These are phyloP conservation scores for Ceratotherium simum DNA, from an alignment of 2,113 vertebrate genomes.

Conservation along the genomic window DNA sequence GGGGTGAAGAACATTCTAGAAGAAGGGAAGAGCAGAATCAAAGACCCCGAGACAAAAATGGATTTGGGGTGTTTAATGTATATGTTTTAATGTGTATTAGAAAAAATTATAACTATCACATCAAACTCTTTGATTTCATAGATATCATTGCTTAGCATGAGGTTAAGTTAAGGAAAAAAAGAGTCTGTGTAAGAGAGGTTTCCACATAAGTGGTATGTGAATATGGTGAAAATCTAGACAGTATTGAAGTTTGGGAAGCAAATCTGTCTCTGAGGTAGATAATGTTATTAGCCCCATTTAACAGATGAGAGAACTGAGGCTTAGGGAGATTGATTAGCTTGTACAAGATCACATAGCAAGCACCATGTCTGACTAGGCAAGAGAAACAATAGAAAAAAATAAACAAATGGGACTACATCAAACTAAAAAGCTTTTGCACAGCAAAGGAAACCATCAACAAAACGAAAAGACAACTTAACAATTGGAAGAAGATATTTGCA, in stretches of 20 bases:
- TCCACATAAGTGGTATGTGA: constrained; percentile 36
- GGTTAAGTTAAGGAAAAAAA: background rate
- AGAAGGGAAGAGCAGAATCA: constrained; percentile 7
- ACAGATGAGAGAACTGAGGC: constrained; percentile 13
- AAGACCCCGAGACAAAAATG: background rate
- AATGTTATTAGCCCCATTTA: constrained; percentile 22
- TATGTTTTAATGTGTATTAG: constrained; percentile 37
- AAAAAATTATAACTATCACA: constrained; percentile 31
- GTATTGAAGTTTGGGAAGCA: constrained; percentile 41
- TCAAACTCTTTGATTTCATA: constrained; percentile 52
- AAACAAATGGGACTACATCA: too few species aligned
- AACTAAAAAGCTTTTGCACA: too few species aligned
- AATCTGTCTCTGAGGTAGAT: constrained; percentile 18
- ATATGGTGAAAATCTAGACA: constrained; percentile 25
- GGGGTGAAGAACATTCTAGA: constrained; percentile 46
- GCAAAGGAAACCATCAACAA: too few species aligned
- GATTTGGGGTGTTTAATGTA: constrained; percentile 9
- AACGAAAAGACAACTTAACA: too few species aligned
- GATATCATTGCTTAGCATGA: constrained; percentile 29
- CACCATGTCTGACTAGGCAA: background rate
- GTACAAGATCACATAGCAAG: background rate
- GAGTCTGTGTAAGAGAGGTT: background rate
- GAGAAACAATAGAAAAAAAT: too few species aligned
- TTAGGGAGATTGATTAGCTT: background rate
- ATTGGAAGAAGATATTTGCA: too few species aligned